A percentile compares a stretch with the other conserved stretches of the same genome.
phyloP scores from a whole-genome alignment of 2,888 invertebrate species.

The Apamea monoglypha region DNA sequence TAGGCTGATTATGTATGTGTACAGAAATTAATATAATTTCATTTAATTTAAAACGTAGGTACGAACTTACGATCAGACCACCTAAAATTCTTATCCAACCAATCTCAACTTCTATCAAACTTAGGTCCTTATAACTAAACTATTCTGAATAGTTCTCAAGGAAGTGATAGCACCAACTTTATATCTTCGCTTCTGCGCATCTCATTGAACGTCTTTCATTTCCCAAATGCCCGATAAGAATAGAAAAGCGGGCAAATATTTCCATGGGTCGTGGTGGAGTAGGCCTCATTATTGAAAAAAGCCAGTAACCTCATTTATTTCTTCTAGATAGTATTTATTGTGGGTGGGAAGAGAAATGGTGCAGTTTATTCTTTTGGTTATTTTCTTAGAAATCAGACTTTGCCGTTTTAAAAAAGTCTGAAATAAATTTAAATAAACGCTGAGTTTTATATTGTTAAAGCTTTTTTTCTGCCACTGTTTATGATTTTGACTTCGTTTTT shows the following conservation, averaged over 20 bases:
- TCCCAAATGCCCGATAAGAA: constrained; percentile 42
- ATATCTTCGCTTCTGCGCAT: constrained; percentile 38
- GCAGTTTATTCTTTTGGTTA: constrained; percentile 11
- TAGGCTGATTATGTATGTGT: too few species aligned
- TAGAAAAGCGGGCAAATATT: constrained; percentile 46
- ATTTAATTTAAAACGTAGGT: not conserved
- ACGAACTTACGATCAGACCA: not conserved
- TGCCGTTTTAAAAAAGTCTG: not conserved
- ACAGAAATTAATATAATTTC: not conserved
- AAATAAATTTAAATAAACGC: not conserved
- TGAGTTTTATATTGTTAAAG: not conserved
- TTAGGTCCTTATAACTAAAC: constrained; percentile 23
- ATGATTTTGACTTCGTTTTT: not conserved
- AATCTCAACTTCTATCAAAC: constrained; percentile 24
- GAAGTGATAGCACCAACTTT: constrained; percentile 48
- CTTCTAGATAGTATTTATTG: constrained; percentile 32
- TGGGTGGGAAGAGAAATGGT: constrained; percentile 3
- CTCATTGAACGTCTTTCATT: constrained; percentile 36
- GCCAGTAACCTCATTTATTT: constrained; percentile 50
- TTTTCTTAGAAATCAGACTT: constrained; percentile 15
- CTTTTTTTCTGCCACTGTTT: not conserved
- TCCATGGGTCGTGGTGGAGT: constrained; percentile 30
- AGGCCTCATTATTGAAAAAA: constrained; percentile 56
- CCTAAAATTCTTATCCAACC: constrained; percentile 21
- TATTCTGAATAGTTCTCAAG: constrained; percentile 47